A percentile compares a stretch with the other conserved stretches of the same genome.
Evolutionary conservation across 1,140 invertebrate genomes (phyloP).

Genomic region (Meloidogyne floridensis): DNA sequence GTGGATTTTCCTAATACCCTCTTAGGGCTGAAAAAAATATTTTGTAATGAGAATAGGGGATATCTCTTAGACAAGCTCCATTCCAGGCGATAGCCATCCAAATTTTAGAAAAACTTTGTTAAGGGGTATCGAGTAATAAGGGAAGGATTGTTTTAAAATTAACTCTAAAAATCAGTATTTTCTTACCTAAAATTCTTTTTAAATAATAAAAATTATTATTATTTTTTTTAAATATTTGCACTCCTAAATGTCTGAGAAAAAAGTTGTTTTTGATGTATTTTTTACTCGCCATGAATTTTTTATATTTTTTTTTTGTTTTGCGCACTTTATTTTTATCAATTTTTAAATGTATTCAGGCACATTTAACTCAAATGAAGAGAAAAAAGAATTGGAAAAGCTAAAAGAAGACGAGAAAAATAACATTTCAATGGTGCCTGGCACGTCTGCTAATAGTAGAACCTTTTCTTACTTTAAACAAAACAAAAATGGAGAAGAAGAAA

Average conservation of each 20-base stretch:
- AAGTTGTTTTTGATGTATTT: background rate
- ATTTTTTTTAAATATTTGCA: no score
- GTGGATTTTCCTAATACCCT: background rate
- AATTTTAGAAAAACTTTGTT: no score
- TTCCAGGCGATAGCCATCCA: no score
- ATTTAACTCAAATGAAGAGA: background rate
- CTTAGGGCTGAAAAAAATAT: no score
- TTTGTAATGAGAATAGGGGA: no score
- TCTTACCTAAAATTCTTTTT: no score
- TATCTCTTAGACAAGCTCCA: no score
- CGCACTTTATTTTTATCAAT: background rate
- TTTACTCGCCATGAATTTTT: background rate
- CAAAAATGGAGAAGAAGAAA: conserved; percentile 11
- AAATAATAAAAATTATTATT: no score
- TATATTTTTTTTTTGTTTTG: background rate
- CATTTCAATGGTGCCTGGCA: conserved; percentile 3
- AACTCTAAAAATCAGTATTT: no score
- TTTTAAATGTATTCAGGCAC: background rate
- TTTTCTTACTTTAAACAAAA: background rate
- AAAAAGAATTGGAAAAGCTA: background rate
- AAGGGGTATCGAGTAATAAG: no score
- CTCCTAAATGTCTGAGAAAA: no score
- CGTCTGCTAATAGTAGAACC: background rate
- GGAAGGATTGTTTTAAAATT: no score
- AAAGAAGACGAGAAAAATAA: background rate